A percentile compares a stretch with the other conserved stretches of the same genome.
Evolutionary conservation across 2,888 invertebrate species (phyloP).

Genomic region (Trilocha varians): DNA sequence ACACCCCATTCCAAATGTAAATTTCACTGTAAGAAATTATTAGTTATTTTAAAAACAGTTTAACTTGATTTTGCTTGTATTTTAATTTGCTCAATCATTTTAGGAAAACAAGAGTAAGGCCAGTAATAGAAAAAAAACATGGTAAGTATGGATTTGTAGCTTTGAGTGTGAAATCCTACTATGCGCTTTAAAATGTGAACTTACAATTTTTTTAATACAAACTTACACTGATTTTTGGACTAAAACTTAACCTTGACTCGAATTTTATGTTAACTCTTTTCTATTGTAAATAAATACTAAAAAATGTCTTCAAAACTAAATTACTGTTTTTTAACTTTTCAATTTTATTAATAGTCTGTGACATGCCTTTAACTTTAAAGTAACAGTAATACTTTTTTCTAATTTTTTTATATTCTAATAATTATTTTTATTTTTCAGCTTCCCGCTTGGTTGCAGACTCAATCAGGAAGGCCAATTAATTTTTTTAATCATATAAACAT

Average conservation of each 20-base stretch:
- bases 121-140: constrained; percentile 13
- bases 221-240: constrained; percentile 10
- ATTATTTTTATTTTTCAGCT: constrained; percentile 40
- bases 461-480: constrained; percentile 49
- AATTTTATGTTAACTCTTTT: constrained; percentile 1
- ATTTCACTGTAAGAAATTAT: too few relatives aligned
- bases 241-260: neutral
- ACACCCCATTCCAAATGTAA: too few relatives aligned
- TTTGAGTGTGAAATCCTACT: too few relatives aligned
- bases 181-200: too few relatives aligned
- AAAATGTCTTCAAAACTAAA: neutral
- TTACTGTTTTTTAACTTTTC: too few relatives aligned
- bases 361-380: too few relatives aligned
- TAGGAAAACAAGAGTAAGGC: constrained; percentile 62
- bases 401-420: too few relatives aligned
- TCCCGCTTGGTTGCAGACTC: constrained; percentile 48
- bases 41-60: too few relatives aligned
- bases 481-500: constrained; percentile 3
- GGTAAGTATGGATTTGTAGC: constrained; percentile 16
- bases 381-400: too few relatives aligned
- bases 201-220: too few relatives aligned
- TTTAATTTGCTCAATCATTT: constrained; percentile 25
- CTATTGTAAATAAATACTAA: neutral
- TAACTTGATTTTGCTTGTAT: constrained; percentile 5
- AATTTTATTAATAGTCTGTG: neutral